phyloP scores from a whole-genome alignment of 1,140 invertebrate species.

The Andrena cerasifolii region DNA sequence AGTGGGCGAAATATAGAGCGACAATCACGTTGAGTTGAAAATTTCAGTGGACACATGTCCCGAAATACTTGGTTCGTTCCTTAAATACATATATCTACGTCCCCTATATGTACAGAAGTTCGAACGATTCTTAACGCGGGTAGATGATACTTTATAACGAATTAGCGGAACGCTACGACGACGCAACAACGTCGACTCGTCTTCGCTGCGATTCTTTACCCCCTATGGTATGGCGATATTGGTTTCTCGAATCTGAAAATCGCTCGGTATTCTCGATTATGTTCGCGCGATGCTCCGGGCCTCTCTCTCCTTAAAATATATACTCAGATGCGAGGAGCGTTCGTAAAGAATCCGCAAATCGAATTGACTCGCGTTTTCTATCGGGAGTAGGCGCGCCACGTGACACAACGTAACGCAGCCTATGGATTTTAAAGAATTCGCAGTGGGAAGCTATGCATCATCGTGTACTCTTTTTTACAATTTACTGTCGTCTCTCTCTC shows the following conservation, averaged over 20 bases:
- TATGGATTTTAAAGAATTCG: constrained; percentile 75
- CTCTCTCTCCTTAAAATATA: not conserved
- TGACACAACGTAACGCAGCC: constrained; percentile 57
- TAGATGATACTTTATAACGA: not conserved
- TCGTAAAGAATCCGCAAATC: constrained; percentile 68
- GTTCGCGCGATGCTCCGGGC: not conserved
- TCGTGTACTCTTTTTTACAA: not conserved
- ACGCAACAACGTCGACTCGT: constrained; percentile 3
- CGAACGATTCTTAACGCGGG: constrained; percentile 10
- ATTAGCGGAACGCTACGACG: not conserved
- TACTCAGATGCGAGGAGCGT: constrained; percentile 19
- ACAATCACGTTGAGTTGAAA: constrained; percentile 9
- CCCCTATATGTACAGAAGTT: constrained; percentile 31
- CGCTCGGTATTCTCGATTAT: not conserved
- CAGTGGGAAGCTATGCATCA: constrained; percentile 64
- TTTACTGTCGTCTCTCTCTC: not conserved
- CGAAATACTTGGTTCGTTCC: not conserved
- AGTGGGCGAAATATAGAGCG: too few species aligned
- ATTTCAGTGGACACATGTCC: not conserved
- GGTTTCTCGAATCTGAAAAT: constrained; percentile 16
- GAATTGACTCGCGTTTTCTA: constrained; percentile 82
- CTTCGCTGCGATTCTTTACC: not conserved
- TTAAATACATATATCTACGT: constrained; percentile 19
- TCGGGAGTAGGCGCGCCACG: constrained; percentile 76
- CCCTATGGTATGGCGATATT: not conserved